Base-by-base conservation (phyloP, 2,113 vertebrate species). In the Microtus pennsylvanicus region DNA sequence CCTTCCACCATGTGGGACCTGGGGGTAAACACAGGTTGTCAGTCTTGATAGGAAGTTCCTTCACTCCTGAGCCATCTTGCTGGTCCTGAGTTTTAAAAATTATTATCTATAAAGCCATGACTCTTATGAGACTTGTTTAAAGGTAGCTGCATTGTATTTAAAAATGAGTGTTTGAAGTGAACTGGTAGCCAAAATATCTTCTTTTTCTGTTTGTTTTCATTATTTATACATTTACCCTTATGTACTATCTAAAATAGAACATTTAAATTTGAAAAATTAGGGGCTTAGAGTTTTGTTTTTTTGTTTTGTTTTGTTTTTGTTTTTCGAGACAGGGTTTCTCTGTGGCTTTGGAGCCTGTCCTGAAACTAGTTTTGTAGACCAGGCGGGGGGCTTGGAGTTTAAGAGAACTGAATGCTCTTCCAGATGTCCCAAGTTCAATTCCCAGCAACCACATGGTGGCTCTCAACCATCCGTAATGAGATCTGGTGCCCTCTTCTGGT, bases 131-230 rank as follows among this genome's bases (percentile, higher is more conserved):
- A 61, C 91, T 67, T 87, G 16, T 89, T 9, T 93, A 58, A 65
- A 69, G 47, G 30, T 91, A 35, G 14, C 12, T 12, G 90, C 47
- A 52, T 85, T 94, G 10, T 52, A 93, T 63, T 55, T 93, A 82
- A 75, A 97, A 94, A 63, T 92, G 61, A 94, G 28, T 89, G 33
- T n/a, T 95, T 91, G 38, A 94, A 70, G n/a, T 85, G 87, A 95
- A 85, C 19, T 22, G 35, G 76, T 83, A 72, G 7, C n/a, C 13
- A 74, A 74, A 92, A 55, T 33, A 58, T 55, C 14, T 16, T 82
- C n/a, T 96, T 96, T 95, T 90, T 28, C 33, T 94, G 22, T 28
- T 22, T 85, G 45, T 90, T 90, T 96, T 10, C 30, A 26, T 83
- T 28, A 65, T 9, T 89, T 69, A 90, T 65, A 81, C 5, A 91